Evolutionary conservation across 2,113 vertebrate genomes (phyloP).

Genomic region (Eonycteris spelaea): DNA sequence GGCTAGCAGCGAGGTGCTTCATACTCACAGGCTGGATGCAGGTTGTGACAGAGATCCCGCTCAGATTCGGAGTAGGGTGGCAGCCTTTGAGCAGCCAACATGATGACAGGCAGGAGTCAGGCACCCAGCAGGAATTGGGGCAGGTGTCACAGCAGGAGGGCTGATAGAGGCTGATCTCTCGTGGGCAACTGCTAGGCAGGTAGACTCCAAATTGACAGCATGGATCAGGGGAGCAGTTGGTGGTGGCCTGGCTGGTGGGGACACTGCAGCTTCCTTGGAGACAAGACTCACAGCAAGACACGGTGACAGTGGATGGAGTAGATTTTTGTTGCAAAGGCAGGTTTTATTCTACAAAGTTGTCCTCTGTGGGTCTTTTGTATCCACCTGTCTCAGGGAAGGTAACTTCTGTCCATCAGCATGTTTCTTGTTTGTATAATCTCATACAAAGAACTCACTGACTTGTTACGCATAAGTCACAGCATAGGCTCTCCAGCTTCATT

Average conservation of each 20-base stretch:
- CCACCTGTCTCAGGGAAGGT: not conserved
- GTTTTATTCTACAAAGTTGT: not conserved
- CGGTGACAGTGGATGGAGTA: not conserved
- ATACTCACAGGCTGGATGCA: not conserved
- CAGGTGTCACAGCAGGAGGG: not conserved
- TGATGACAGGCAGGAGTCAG: conserved; percentile 23
- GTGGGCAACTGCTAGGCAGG: conserved; percentile 55
- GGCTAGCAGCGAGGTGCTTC: not conserved
- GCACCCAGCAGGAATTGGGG: not conserved
- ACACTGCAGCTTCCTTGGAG: not conserved
- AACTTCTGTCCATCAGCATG: not conserved
- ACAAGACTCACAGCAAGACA: conserved; percentile 1
- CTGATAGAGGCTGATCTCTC: conserved; percentile 44
- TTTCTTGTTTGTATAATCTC: conserved; percentile 45
- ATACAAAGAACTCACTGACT: not conserved
- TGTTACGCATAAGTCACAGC: not conserved
- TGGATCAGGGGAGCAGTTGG: conserved; percentile 25
- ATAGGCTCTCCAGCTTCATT: conserved; percentile 2
- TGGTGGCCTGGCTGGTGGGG: not conserved
- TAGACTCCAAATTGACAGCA: not conserved
- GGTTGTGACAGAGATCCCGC: not conserved
- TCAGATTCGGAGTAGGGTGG: conserved; percentile 18
- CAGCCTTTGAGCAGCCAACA: conserved; percentile 6
- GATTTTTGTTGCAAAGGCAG: not conserved
- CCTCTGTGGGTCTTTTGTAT: conserved; percentile 43